phyloP scores from a whole-genome alignment of 2,113 vertebrate species.

The Eretmochelys imbricata region DNA sequence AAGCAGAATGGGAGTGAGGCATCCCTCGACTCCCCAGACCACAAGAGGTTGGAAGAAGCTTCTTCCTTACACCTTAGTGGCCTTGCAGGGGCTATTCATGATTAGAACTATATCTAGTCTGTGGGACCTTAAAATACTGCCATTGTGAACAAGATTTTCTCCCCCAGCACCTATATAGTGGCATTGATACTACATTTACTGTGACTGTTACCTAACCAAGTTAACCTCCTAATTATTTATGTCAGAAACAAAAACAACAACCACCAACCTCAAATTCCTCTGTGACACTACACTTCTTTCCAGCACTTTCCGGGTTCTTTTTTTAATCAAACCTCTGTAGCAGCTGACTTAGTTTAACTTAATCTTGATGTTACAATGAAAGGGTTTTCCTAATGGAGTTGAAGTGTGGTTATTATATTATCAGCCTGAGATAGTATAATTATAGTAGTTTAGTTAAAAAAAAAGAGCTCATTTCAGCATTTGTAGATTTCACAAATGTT shows the following conservation, averaged over 20 bases:
- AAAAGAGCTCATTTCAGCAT: background rate
- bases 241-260: background rate
- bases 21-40: background rate
- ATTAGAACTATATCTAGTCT: background rate
- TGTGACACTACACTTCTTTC: background rate
- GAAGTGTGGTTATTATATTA: conserved; percentile 4
- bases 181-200: background rate
- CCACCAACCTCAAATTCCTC: background rate
- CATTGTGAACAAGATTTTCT: background rate
- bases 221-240: background rate
- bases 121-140: fast-evolving
- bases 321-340: background rate
- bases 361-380: conserved; percentile 41
- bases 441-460: background rate
- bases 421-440: background rate
- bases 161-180: too few species aligned
- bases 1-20: fast-evolving
- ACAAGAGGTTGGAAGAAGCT: background rate
- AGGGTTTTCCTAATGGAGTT: background rate
- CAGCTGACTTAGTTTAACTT: conserved; percentile 11
- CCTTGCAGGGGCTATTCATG: fast-evolving
- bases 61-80: background rate
- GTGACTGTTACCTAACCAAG: background rate
- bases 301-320: background rate
- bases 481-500: background rate